Evolutionary conservation across 2,797 vertebrate species (phyloP).

Genomic region (Erpetoichthys calabaricus): DNA sequence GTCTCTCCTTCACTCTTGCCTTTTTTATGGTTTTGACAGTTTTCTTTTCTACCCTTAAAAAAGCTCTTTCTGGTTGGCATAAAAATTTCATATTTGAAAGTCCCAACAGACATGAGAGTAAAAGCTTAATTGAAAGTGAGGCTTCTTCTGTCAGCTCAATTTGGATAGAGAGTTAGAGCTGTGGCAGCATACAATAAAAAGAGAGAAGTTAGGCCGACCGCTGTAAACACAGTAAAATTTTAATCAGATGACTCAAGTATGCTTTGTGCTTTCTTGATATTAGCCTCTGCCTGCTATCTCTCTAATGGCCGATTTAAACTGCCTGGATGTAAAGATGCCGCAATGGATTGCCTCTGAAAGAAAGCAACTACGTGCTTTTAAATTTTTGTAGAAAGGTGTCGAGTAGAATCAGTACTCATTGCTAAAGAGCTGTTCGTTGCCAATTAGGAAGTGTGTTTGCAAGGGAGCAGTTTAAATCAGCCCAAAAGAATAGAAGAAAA

Average conservation of each 20-base stretch:
- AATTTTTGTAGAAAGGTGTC: too few relatives aligned
- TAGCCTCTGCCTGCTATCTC: neutral
- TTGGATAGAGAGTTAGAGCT: constrained; percentile 8
- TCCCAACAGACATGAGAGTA: constrained; percentile 20
- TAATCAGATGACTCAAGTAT: neutral
- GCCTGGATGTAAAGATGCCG: neutral
- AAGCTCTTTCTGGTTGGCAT: constrained; percentile 27
- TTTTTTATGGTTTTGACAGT: neutral
- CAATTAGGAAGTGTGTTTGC: too few relatives aligned
- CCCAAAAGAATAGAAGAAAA: too few relatives aligned
- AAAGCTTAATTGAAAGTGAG: constrained; percentile 40
- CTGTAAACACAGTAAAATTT: neutral
- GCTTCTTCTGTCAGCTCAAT: constrained; percentile 33
- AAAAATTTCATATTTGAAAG: constrained; percentile 28
- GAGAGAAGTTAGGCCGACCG: neutral
- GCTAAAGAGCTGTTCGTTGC: too few relatives aligned
- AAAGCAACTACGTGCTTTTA: too few relatives aligned
- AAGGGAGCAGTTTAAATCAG: too few relatives aligned
- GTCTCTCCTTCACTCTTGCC: neutral
- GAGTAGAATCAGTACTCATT: too few relatives aligned
- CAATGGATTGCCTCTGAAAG: too few relatives aligned
- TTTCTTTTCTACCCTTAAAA: constrained; percentile 1
- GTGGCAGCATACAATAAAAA: neutral
- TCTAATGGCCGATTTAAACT: neutral
- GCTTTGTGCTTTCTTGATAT: neutral